phyloP scores from a whole-genome alignment of 2,113 vertebrate species.

The Prietella phreatophila region DNA sequence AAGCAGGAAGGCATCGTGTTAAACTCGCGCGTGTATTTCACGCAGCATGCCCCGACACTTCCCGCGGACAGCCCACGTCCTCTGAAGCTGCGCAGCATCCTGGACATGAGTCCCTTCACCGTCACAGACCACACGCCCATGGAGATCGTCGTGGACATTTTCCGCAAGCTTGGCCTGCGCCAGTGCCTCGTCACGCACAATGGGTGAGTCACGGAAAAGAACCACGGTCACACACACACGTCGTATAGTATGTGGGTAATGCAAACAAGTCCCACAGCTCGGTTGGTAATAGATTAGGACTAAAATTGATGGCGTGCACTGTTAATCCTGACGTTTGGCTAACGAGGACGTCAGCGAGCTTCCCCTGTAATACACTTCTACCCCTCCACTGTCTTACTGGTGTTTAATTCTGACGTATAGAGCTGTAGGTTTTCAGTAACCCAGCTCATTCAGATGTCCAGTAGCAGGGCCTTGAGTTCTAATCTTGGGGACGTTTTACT shows the following conservation, averaged over 20 bases:
- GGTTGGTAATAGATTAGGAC: neutral
- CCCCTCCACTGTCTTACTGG: neutral
- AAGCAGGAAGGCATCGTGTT: slow-evolving; percentile 95
- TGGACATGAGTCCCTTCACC: slow-evolving; percentile 98
- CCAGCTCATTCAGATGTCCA: neutral
- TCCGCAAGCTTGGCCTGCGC: slow-evolving; percentile 95
- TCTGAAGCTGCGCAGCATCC: slow-evolving; percentile 93
- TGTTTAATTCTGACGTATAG: neutral
- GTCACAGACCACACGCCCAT: slow-evolving; percentile 99
- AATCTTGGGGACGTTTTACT: neutral
- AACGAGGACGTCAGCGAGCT: no score
- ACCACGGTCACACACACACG: neutral
- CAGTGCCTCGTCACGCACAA: slow-evolving; percentile 99
- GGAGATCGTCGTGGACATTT: slow-evolving; percentile 99
- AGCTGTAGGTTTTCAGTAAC: neutral
- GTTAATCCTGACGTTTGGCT: neutral
- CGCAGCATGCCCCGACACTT: slow-evolving; percentile 93
- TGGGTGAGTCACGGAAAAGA: slow-evolving; percentile 77
- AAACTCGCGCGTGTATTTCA: slow-evolving; percentile 94
- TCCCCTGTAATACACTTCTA: neutral
- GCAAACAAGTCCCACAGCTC: slow-evolving; percentile 19
- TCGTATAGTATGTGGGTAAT: neutral
- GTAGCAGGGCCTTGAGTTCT: neutral
- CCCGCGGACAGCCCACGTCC: slow-evolving; percentile 96
- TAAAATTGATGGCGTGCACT: neutral